These are phyloP conservation scores for Sus cebifrons DNA, from an alignment of 2,797 vertebrate species.

Conservation along the genomic window DNA sequence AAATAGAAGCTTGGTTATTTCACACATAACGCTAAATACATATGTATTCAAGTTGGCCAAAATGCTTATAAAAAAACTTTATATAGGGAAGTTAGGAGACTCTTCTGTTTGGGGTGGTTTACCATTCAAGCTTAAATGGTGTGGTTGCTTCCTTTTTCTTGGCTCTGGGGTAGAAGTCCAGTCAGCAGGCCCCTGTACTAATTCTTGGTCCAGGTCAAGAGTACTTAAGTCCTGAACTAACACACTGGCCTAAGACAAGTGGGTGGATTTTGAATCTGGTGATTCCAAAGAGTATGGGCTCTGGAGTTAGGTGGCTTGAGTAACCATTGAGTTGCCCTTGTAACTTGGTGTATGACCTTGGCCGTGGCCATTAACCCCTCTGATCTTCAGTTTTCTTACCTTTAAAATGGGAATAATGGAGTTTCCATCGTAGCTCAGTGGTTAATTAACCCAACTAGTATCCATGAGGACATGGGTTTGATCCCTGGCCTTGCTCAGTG, in stretches of 20 bases:
- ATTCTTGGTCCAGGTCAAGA: not conserved
- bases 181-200: not conserved
- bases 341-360: not conserved
- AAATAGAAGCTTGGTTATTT: not conserved
- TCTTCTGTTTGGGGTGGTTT: not conserved
- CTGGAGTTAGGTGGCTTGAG: not conserved
- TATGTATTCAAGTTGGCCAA: not conserved
- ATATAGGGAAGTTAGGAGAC: not conserved
- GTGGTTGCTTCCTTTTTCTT: not conserved
- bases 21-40: not conserved
- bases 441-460: too few species aligned
- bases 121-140: not conserved
- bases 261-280: not conserved
- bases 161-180: not conserved
- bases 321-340: too few species aligned
- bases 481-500: too few species aligned
- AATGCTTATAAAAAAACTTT: not conserved
- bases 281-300: not conserved
- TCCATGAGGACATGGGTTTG: too few species aligned
- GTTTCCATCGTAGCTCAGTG: too few species aligned
- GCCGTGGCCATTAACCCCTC: too few species aligned
- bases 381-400: conserved; percentile 9
- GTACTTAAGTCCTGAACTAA: not conserved
- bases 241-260: not conserved
- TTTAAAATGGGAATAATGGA: not conserved